Conservation (phyloP, 1,140 invertebrate species). For the Drosophila mayri region DNA sequence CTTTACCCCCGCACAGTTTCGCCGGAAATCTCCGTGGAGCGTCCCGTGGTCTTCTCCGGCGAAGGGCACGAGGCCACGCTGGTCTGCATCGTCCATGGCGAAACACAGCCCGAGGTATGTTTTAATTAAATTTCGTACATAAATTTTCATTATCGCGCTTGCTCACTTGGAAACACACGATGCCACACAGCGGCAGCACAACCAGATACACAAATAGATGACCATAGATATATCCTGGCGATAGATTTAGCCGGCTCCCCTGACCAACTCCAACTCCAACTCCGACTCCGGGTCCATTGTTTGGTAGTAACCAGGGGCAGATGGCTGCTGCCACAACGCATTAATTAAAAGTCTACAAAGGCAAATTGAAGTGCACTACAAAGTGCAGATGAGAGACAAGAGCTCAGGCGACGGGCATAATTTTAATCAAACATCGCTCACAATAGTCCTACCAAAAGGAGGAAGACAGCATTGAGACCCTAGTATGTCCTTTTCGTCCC, state of each 20-base stretch:
- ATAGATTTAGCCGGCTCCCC: slow-evolving; percentile 21
- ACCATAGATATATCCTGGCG: slow-evolving; percentile 16
- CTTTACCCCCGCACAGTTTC: slow-evolving; percentile 85
- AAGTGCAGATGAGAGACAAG: slow-evolving; percentile 39
- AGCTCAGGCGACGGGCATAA: slow-evolving; percentile 57
- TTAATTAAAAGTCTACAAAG: slow-evolving; percentile 76
- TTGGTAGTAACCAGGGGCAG: slow-evolving; percentile 7
- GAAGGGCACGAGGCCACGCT: slow-evolving; percentile 89
- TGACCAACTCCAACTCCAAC: background rate
- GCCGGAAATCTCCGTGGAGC: slow-evolving; percentile 88
- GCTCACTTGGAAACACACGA: slow-evolving; percentile 68
- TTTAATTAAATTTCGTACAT: slow-evolving; percentile 83
- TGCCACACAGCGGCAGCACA: slow-evolving; percentile 5
- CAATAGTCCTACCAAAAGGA: slow-evolving; percentile 32
- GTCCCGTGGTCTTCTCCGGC: slow-evolving; percentile 88
- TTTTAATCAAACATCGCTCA: slow-evolving; percentile 78
- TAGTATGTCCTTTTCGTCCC: slow-evolving; percentile 5
- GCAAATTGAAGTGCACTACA: slow-evolving; percentile 69
- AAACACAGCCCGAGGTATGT: slow-evolving; percentile 88
- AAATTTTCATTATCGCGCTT: slow-evolving; percentile 77
- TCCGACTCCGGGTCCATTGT: slow-evolving; percentile 28
- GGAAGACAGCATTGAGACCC: background rate
- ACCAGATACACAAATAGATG: slow-evolving; percentile 20
- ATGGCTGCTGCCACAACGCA: slow-evolving; percentile 42
- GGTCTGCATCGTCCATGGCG: slow-evolving; percentile 89